phyloP scores from a whole-genome alignment of 2,113 vertebrate genomes.

The Nycticorax nycticorax region DNA sequence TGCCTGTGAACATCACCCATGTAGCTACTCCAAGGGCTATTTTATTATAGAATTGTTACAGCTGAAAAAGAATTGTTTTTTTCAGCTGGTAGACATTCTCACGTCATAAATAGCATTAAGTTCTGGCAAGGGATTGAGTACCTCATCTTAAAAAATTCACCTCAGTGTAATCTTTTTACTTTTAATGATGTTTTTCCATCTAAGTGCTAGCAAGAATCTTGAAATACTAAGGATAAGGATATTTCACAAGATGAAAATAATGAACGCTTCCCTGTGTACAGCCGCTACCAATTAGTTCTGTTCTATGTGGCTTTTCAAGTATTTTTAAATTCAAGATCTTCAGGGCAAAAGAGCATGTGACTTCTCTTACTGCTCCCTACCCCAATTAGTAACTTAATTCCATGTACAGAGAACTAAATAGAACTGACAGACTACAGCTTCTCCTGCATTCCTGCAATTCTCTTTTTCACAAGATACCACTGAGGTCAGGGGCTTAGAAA shows the following conservation, averaged over 20 bases:
- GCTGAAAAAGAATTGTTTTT: neutral
- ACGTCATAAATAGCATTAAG: neutral
- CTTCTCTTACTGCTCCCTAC: neutral
- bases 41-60: neutral
- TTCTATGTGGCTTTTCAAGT: neutral
- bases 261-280: neutral
- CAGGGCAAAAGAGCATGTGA: conserved; percentile 27
- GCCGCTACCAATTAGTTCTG: neutral
- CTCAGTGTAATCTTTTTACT: neutral
- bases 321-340: conserved; percentile 15
- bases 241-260: conserved; percentile 14
- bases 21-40: neutral
- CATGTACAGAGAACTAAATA: neutral
- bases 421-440: conserved; percentile 5
- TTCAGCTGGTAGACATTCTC: neutral
- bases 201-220: neutral
- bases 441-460: conserved; percentile 22
- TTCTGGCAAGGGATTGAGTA: neutral
- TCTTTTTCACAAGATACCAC: neutral
- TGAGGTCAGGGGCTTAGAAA: conserved; percentile 2
- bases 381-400: conserved; percentile 40
- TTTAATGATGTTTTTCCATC: conserved; percentile 8
- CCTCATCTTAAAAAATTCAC: neutral
- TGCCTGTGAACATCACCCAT: neutral
- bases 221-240: neutral